Evolutionary conservation across 35 echinoderm and acorn worm species (phyloP).

Genomic region (Apostichopus parvimensis): DNA sequence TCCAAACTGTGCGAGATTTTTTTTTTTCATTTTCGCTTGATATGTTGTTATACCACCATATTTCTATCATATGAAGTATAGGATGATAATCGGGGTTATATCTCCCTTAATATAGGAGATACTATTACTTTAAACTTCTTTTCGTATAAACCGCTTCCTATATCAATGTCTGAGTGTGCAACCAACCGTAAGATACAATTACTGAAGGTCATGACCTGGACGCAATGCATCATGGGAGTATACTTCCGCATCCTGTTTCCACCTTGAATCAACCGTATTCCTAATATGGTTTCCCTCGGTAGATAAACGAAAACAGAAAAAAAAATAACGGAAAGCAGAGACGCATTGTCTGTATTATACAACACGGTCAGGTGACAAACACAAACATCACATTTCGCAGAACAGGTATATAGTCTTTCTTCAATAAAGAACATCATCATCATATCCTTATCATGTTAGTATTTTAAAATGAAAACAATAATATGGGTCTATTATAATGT

Average conservation of each 20-base stretch:
- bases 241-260: conserved; percentile 33
- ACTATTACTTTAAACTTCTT: no score
- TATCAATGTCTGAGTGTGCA: conserved; percentile 9
- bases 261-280: conserved; percentile 30
- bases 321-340: conserved; percentile 11
- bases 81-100: no score
- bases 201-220: conserved; percentile 28
- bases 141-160: background rate
- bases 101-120: no score
- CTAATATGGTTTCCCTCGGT: conserved; percentile 1
- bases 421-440: no score
- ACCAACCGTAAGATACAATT: conserved; percentile 23
- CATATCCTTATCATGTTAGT: background rate
- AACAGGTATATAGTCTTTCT: background rate
- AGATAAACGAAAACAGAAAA: conserved; percentile 30
- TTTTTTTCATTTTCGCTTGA: no score
- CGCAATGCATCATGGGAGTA: conserved; percentile 12
- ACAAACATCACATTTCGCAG: background rate
- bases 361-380: conserved; percentile 25
- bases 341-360: conserved; percentile 28
- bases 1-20: no score
- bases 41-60: no score
- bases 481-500: no score
- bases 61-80: no score
- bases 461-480: no score